phyloP scores from a whole-genome alignment of 2,113 vertebrate species.

The Orthonyx spaldingii region DNA sequence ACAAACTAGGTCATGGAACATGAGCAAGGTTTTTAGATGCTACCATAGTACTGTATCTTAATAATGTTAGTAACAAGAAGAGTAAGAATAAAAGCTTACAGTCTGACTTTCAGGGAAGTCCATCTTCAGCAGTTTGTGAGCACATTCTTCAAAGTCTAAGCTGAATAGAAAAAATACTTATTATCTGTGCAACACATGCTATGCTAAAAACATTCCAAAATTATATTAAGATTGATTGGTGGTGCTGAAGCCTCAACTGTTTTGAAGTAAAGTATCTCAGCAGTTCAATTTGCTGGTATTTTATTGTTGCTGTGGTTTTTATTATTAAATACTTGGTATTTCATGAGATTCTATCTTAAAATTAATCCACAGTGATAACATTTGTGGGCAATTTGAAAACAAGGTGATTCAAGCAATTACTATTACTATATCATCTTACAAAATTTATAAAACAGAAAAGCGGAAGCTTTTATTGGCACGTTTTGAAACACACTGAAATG shows the following conservation, averaged over 20 bases:
- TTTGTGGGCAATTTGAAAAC: conserved; percentile 48
- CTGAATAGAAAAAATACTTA: conserved; percentile 65
- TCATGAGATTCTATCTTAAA: neutral
- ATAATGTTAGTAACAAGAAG: neutral
- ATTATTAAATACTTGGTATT: neutral
- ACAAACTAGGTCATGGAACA: neutral
- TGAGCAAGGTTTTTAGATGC: neutral
- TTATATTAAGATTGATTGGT: neutral
- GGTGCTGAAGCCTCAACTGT: neutral
- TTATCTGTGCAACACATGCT: neutral
- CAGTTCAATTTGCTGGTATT: neutral
- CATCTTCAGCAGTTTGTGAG: conserved; percentile 97
- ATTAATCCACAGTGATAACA: conserved; percentile 19
- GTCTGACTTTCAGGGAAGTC: conserved; percentile 96
- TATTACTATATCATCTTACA: conserved; percentile 35
- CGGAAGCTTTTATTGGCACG: neutral
- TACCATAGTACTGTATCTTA: neutral
- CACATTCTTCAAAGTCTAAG: conserved; percentile 98
- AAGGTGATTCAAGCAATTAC: conserved; percentile 32
- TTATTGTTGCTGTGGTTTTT: accelerated
- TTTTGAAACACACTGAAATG: neutral
- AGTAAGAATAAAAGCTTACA: conserved; percentile 68
- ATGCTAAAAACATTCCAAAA: neutral
- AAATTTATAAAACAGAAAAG: conserved; percentile 16
- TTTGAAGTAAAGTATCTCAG: neutral